Conservation (phyloP, 2,797 vertebrate genomes). For the Galaxias olidus region DNA sequence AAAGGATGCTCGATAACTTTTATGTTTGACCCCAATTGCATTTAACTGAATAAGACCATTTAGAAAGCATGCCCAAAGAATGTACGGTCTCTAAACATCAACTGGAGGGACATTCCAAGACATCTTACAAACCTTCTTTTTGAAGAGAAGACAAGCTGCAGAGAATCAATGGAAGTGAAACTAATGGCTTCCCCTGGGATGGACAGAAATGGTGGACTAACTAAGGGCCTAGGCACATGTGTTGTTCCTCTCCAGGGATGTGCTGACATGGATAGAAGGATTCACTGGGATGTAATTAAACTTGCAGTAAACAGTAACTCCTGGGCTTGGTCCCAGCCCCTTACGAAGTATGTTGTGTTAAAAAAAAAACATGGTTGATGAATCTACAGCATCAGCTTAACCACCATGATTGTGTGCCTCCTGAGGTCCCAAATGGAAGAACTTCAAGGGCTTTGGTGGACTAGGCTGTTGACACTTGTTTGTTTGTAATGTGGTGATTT, state of each 20-base stretch:
- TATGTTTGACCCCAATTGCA: too few relatives aligned
- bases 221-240: not conserved
- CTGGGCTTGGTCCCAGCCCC: not conserved
- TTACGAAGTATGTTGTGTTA: too few relatives aligned
- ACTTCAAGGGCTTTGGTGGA: too few relatives aligned
- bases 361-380: too few relatives aligned
- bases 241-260: not conserved
- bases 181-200: slow-evolving; percentile 16
- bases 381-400: too few relatives aligned
- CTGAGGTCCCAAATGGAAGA: too few relatives aligned
- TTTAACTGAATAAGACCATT: too few relatives aligned
- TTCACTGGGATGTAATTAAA: not conserved
- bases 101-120: not conserved
- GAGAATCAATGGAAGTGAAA: slow-evolving; percentile 8
- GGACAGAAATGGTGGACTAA: not conserved
- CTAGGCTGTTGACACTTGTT: too few relatives aligned
- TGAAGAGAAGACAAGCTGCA: slow-evolving; percentile 1
- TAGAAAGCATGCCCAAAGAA: too few relatives aligned
- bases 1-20: not conserved
- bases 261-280: not conserved
- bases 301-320: not conserved
- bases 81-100: too few relatives aligned
- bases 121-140: not conserved
- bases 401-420: too few relatives aligned
- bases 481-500: too few relatives aligned